These are phyloP conservation scores for Bombus cullumanus DNA, from an alignment of 1,140 invertebrate genomes.

Conservation along the genomic window DNA sequence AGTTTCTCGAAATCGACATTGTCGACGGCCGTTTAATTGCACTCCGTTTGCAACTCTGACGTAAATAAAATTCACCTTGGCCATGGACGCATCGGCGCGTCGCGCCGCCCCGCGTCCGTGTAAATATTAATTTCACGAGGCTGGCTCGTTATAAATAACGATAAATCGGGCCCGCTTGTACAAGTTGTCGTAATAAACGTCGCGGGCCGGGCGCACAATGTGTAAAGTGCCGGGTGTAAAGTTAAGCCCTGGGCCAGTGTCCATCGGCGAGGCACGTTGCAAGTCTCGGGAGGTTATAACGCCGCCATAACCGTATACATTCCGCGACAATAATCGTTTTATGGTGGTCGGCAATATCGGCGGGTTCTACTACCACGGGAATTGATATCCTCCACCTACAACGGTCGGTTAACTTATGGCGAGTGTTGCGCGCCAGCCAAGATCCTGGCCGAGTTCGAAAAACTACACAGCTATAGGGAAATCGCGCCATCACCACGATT, in stretches of 20 bases:
- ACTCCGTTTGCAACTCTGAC: slow-evolving; percentile 16
- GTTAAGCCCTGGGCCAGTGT: slow-evolving; percentile 66
- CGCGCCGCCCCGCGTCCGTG: slow-evolving; percentile 9
- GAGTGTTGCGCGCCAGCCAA: slow-evolving; percentile 24
- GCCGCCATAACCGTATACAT: slow-evolving; percentile 82
- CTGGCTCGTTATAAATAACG: slow-evolving; percentile 59
- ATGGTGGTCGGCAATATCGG: slow-evolving; percentile 77
- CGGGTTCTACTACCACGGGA: slow-evolving; percentile 59
- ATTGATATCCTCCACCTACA: slow-evolving; percentile 70
- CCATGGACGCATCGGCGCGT: slow-evolving; percentile 3
- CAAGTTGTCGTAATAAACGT: slow-evolving; percentile 69
- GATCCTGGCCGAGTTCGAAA: slow-evolving; percentile 41
- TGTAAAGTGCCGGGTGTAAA: slow-evolving; percentile 77
- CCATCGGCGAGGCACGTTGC: slow-evolving; percentile 56
- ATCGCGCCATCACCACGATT: background rate
- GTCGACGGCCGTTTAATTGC: slow-evolving; percentile 33
- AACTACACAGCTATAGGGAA: slow-evolving; percentile 3
- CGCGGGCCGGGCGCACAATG: slow-evolving; percentile 69
- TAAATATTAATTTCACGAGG: slow-evolving; percentile 71
- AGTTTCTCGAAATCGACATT: slow-evolving; percentile 40
- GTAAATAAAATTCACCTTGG: slow-evolving; percentile 57
- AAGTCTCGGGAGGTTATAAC: slow-evolving; percentile 77
- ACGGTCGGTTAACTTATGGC: slow-evolving; percentile 63
- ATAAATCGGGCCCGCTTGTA: slow-evolving; percentile 59
- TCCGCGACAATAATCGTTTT: slow-evolving; percentile 82